These are phyloP conservation scores for Sarcophaga carnaria DNA, from an alignment of 2,888 invertebrate genomes.

Conservation along the genomic window DNA sequence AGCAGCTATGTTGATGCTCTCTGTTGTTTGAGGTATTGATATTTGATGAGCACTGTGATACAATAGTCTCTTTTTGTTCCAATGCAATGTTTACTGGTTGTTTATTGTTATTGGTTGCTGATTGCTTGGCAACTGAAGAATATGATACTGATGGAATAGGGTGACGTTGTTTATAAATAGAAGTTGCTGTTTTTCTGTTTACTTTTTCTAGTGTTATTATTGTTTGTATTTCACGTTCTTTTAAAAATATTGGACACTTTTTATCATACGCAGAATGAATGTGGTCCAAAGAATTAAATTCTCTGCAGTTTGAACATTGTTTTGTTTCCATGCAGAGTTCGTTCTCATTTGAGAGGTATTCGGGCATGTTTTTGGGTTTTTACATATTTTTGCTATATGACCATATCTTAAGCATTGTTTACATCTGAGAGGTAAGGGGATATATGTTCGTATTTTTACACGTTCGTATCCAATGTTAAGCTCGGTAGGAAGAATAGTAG, in stretches of 20 bases:
- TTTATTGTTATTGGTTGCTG: no score
- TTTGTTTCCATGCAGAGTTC: background rate
- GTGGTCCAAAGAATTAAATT: background rate
- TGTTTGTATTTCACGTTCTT: slow-evolving; percentile 18
- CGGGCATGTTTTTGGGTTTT: background rate
- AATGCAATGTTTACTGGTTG: no score
- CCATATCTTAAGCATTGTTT: no score
- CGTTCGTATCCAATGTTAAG: no score
- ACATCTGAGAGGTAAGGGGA: no score
- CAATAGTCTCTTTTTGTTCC: no score
- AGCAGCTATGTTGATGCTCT: background rate
- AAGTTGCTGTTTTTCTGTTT: background rate
- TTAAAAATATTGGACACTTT: slow-evolving; percentile 7
- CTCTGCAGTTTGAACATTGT: background rate
- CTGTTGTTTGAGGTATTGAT: background rate
- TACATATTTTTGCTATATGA: slow-evolving; percentile 10
- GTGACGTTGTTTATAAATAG: background rate
- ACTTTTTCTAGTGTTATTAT: background rate
- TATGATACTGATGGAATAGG: background rate
- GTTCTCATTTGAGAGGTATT: background rate
- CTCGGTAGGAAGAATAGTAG: no score
- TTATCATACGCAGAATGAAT: background rate
- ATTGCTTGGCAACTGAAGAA: background rate
- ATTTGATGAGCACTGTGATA: background rate
- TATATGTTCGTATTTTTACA: no score